These are phyloP conservation scores for Phymatocera aterrima DNA, from an alignment of 2,888 invertebrate genomes.

Conservation along the genomic window DNA sequence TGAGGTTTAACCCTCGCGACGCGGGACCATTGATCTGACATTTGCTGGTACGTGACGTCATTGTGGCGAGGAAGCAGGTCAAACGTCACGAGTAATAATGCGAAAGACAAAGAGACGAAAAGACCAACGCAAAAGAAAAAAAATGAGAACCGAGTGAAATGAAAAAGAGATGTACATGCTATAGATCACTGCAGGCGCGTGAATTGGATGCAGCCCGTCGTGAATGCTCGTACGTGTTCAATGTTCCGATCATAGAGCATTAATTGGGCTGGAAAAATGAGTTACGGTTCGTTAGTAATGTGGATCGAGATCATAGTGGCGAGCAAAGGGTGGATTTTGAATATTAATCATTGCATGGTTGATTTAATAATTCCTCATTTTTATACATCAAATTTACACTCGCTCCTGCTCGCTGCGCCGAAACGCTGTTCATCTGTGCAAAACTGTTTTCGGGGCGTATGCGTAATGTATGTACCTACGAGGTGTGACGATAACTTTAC, in stretches of 20 bases:
- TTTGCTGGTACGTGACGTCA: slow-evolving; percentile 63
- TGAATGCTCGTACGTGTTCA: background rate
- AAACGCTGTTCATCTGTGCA: background rate
- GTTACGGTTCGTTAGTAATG: slow-evolving; percentile 2
- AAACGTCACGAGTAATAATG: slow-evolving; percentile 51
- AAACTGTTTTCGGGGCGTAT: background rate
- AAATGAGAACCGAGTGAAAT: slow-evolving; percentile 14
- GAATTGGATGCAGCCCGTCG: slow-evolving; percentile 8
- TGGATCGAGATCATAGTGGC: background rate
- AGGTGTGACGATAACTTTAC: slow-evolving; percentile 5
- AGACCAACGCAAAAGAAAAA: slow-evolving; percentile 48
- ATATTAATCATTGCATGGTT: background rate
- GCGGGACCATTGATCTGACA: slow-evolving; percentile 68
- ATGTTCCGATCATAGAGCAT: background rate
- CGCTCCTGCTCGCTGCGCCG: background rate
- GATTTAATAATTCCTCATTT: background rate
- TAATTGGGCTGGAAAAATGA: background rate
- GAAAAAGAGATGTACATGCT: background rate
- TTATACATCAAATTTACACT: background rate
- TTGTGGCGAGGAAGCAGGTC: slow-evolving; percentile 62
- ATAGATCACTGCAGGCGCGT: background rate
- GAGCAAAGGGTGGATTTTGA: background rate
- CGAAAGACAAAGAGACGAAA: too few species aligned
- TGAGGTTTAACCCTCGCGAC: background rate
- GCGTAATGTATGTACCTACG: too few species aligned